Conservation (phyloP, 2,888 invertebrate genomes). For the Conomelus anceps region DNA sequence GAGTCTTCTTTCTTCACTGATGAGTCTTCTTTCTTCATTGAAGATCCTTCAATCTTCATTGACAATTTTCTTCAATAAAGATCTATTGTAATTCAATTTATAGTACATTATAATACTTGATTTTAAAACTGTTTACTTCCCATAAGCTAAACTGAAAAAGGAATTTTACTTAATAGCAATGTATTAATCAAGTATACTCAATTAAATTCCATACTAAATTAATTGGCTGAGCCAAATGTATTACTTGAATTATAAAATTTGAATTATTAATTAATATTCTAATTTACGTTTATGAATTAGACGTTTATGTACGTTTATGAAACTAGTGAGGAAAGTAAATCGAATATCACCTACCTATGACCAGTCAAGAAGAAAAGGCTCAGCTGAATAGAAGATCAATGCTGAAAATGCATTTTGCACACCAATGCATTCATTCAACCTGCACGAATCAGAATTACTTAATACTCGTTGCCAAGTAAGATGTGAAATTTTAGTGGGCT, state of each 20-base stretch:
- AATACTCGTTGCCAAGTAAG: not conserved
- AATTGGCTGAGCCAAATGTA: not conserved
- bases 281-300: not conserved
- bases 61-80: not conserved
- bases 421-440: not conserved
- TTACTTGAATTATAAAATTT: not conserved
- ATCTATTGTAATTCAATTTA: not conserved
- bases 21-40: not conserved
- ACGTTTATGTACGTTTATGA: too few species aligned
- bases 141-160: not conserved
- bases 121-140: not conserved
- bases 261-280: not conserved
- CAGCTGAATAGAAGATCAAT: not conserved
- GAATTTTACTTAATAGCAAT: not conserved
- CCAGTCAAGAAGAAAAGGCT: not conserved
- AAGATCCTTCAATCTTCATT: not conserved
- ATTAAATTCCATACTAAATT: not conserved
- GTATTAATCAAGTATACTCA: not conserved
- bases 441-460: not conserved
- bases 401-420: not conserved
- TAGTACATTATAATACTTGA: too few species aligned
- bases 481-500: not conserved
- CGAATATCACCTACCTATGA: not conserved
- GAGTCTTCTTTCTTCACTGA: not conserved
- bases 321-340: not conserved